Evolutionary conservation across 2,888 invertebrate genomes (phyloP).

Genomic region (Lepidochrysops patricia): DNA sequence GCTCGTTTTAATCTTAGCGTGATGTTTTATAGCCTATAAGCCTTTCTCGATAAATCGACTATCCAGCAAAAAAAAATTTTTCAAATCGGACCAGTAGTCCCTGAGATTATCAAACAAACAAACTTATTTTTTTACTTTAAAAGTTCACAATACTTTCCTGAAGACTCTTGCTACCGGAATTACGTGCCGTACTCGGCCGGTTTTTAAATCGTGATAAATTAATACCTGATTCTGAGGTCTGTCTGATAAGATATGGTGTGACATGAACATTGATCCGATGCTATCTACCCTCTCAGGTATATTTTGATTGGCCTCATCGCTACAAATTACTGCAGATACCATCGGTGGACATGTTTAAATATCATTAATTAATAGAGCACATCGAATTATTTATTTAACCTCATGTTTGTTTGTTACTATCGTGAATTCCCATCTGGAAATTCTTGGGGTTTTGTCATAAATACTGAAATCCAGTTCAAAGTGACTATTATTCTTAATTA

Average conservation of each 20-base stretch:
- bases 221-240: slow-evolving; percentile 7
- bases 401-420: slow-evolving; percentile 8
- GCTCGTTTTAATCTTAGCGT: too few relatives aligned
- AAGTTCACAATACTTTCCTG: slow-evolving; percentile 14
- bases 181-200: neutral
- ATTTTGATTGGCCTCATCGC: slow-evolving; percentile 53
- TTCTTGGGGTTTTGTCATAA: neutral
- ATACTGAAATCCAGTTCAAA: neutral
- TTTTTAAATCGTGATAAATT: neutral
- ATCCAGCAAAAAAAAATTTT: too few relatives aligned
- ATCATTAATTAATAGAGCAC: slow-evolving; percentile 12
- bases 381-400: slow-evolving; percentile 10
- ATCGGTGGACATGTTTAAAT: slow-evolving; percentile 29
- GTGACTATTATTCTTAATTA: neutral
- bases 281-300: slow-evolving; percentile 39
- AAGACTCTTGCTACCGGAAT: neutral
- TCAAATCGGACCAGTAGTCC: too few relatives aligned
- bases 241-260: slow-evolving; percentile 43
- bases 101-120: too few relatives aligned
- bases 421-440: neutral
- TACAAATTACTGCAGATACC: slow-evolving; percentile 55
- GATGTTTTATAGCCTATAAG: too few relatives aligned
- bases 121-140: too few relatives aligned
- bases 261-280: slow-evolving; percentile 51
- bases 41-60: too few relatives aligned